Percentiles rank a stretch among this genome's conserved stretches.
Evolutionary conservation across 2,113 vertebrate genomes (phyloP).

Genomic region (Callipepla californica): DNA sequence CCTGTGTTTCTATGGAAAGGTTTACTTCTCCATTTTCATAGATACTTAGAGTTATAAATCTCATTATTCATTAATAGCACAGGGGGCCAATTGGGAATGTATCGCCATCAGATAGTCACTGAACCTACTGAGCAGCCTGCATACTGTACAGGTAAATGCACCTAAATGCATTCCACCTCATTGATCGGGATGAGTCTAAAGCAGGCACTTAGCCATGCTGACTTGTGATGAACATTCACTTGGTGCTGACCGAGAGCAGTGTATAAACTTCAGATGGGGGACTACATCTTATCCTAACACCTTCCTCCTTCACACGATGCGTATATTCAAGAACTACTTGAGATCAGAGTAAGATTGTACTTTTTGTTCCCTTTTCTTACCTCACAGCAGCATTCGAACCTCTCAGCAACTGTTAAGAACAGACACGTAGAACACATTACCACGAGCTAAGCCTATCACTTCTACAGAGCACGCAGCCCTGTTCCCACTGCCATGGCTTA

Average conservation of each 20-base stretch:
- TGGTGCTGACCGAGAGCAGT: background rate
- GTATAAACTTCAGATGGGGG: background rate
- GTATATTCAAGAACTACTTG: background rate
- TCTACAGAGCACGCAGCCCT: background rate
- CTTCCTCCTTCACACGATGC: background rate
- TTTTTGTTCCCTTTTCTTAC: background rate
- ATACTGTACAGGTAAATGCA: accelerated
- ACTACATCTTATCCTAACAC: background rate
- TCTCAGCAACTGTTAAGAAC: background rate
- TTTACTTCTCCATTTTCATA: conserved; percentile 6
- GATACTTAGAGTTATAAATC: conserved; percentile 28
- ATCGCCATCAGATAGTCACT: background rate
- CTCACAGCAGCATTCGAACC: background rate
- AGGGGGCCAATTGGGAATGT: background rate
- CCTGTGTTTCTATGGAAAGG: background rate
- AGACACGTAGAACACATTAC: accelerated
- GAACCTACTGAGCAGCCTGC: background rate
- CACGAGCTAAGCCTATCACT: background rate
- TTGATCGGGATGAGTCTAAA: background rate
- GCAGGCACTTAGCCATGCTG: background rate
- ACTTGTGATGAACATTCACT: background rate
- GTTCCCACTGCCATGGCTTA: background rate
- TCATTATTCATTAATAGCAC: background rate
- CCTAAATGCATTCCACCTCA: background rate
- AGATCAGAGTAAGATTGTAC: background rate